Base-by-base conservation (phyloP, 2,797 vertebrate species). In the Masticophis lateralis region DNA sequence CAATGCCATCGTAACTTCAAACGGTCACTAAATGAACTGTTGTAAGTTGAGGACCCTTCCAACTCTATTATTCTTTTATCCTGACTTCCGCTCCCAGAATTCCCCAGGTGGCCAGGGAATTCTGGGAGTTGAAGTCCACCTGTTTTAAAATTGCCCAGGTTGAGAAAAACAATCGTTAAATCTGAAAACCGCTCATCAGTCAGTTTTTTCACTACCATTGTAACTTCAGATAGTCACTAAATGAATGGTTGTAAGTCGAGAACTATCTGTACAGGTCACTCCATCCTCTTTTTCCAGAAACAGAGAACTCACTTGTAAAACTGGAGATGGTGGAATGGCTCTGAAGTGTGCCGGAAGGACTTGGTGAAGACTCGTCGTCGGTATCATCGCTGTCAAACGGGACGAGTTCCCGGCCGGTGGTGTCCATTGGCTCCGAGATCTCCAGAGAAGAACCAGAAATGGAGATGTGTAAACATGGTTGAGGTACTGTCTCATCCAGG, bases 361-460 rank as follows among this genome's bases (percentile, higher is more conserved):
- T 99, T 14, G 99, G 99, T 0, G 99, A 99, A 87, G 99, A 99
- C 95, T 99, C 99, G 0, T 99, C 99, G 0, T 99, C 99, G 0
- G 99, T 99, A 96, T 99, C 98, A 1, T 99, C 99, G 0, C 99
- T 99, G 96, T 99, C 99, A 4, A 99, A 99, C 0, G 99, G 99
- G 94, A 99, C 98, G 87, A 99, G 96, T 96, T 99, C 99, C 11
- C 98, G 97, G 66, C 98, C 98, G 0, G 97, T 89, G 0, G 98
- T 98, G 0, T 98, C 97, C 0, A 98, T 98, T 0, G 98, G 98
- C 89, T 98, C 98, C 0, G 97, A 97, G 95, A 99, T 97, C 96
- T 99, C 98, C 96, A 99, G 97, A 27, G 98, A 98, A 0, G 99
- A 99, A 56, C 98, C 98, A 4, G 98, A 98, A 96, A 99, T 99